These are phyloP conservation scores for Erebia palarica DNA, from an alignment of 2,888 invertebrate species.

Conservation along the genomic window DNA sequence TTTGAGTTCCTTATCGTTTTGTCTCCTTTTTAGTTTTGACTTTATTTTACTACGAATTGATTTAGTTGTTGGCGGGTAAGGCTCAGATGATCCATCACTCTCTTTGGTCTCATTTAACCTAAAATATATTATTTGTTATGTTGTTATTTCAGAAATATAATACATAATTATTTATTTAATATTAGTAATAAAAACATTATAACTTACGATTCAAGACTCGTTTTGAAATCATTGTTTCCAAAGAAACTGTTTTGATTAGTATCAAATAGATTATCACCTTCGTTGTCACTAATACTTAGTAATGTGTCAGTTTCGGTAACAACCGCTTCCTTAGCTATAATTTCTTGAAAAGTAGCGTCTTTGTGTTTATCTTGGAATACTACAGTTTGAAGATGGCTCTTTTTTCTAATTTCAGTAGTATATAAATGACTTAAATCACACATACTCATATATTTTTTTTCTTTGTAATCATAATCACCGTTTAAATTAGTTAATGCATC, in stretches of 20 bases:
- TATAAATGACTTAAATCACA: constrained; percentile 46
- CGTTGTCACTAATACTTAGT: constrained; percentile 45
- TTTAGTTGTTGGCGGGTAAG: constrained; percentile 51
- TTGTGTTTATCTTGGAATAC: constrained; percentile 50
- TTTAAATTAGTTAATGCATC: constrained; percentile 55
- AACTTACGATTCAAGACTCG: constrained; percentile 73
- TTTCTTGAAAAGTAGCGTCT: constrained; percentile 49
- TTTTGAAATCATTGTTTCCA: constrained; percentile 49
- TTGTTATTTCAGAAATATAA: constrained; percentile 26
- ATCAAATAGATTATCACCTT: constrained; percentile 37
- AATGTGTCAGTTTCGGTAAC: constrained; percentile 49
- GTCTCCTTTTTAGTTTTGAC: constrained; percentile 53
- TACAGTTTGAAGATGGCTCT: constrained; percentile 40
- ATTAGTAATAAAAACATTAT: not conserved
- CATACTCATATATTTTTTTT: constrained; percentile 48
- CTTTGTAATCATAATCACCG: constrained; percentile 53
- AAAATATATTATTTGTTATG: constrained; percentile 26
- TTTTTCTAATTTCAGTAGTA: constrained; percentile 7
- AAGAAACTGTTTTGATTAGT: constrained; percentile 46
- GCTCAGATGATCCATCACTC: constrained; percentile 52
- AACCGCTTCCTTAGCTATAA: constrained; percentile 50
- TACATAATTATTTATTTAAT: not conserved
- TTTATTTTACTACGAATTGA: constrained; percentile 65
- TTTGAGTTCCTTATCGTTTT: constrained; percentile 53
- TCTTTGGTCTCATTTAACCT: constrained; percentile 63